A percentile compares a stretch with the other conserved stretches of the same genome.
Evolutionary conservation across 2,797 vertebrate species (phyloP).

Genomic region (Apodemus agrarius): DNA sequence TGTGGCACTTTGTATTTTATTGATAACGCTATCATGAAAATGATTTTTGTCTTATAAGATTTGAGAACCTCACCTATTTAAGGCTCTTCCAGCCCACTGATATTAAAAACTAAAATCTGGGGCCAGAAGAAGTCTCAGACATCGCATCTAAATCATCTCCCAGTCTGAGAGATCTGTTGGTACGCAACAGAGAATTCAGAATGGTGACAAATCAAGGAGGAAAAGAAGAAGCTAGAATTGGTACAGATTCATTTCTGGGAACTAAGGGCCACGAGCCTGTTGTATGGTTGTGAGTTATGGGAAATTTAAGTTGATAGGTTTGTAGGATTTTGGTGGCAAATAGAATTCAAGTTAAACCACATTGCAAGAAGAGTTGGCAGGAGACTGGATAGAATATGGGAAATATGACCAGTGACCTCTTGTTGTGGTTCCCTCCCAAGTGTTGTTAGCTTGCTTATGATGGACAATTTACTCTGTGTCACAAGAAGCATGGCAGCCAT

Average conservation of each 20-base stretch:
- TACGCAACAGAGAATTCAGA: not conserved
- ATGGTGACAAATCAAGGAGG: not conserved
- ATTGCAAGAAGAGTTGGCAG: not conserved
- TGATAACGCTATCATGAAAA: not conserved
- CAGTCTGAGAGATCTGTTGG: not conserved
- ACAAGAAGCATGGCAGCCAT: not conserved
- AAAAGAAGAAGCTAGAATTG: not conserved
- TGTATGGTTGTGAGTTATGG: conserved; percentile 27
- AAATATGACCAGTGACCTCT: not conserved
- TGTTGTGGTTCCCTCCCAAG: not conserved
- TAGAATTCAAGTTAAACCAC: not conserved
- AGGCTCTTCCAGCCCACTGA: not conserved
- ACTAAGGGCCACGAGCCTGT: not conserved
- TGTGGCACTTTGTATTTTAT: conserved; percentile 1
- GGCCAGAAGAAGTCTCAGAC: not conserved
- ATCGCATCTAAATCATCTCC: not conserved
- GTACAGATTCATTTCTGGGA: not conserved
- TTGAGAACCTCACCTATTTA: conserved; percentile 12
- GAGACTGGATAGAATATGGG: not conserved
- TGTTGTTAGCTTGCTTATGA: not conserved
- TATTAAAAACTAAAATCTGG: not conserved
- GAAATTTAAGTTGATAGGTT: not conserved
- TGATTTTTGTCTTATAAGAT: not conserved
- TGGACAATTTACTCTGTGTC: not conserved
- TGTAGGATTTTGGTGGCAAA: not conserved